phyloP scores from a whole-genome alignment of 2,797 vertebrate genomes.

The Propithecus deckenii region DNA sequence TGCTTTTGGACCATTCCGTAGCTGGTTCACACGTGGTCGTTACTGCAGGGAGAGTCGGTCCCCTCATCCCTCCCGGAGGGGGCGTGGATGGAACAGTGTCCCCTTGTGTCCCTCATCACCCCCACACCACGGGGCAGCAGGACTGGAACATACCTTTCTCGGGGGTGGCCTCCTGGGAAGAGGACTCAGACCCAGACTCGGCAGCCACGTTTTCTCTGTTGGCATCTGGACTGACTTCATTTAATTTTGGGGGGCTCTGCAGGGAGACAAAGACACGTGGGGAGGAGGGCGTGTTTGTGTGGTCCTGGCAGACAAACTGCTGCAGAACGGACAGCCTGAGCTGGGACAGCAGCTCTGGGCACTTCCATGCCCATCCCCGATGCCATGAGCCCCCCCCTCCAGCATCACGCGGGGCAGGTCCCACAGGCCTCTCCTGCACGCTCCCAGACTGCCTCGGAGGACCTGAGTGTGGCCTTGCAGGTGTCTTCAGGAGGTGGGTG shows the following conservation, averaged over 20 bases:
- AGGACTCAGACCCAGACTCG: slow-evolving; percentile 90
- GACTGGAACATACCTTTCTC: slow-evolving; percentile 91
- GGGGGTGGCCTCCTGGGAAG: slow-evolving; percentile 93
- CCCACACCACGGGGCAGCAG: accelerated
- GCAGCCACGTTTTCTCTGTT: slow-evolving; percentile 89
- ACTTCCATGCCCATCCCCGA: no score
- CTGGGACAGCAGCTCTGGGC: neutral
- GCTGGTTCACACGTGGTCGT: neutral
- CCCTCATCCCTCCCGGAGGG: neutral
- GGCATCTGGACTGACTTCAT: slow-evolving; percentile 89
- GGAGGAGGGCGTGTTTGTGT: neutral
- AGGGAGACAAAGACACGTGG: neutral
- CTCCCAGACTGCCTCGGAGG: neutral
- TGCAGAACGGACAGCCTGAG: accelerated
- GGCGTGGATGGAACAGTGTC: neutral
- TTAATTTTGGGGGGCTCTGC: slow-evolving; percentile 94
- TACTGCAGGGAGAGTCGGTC: neutral
- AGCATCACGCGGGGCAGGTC: accelerated
- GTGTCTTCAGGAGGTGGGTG: accelerated
- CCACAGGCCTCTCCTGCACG: accelerated
- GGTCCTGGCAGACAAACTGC: accelerated
- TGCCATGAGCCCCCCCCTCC: no score
- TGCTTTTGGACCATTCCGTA: accelerated
- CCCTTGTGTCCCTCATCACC: neutral
- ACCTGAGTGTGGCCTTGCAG: neutral